Evolutionary conservation across 1,140 invertebrate genomes (phyloP).

Genomic region (Aphelinus atriplicis): DNA sequence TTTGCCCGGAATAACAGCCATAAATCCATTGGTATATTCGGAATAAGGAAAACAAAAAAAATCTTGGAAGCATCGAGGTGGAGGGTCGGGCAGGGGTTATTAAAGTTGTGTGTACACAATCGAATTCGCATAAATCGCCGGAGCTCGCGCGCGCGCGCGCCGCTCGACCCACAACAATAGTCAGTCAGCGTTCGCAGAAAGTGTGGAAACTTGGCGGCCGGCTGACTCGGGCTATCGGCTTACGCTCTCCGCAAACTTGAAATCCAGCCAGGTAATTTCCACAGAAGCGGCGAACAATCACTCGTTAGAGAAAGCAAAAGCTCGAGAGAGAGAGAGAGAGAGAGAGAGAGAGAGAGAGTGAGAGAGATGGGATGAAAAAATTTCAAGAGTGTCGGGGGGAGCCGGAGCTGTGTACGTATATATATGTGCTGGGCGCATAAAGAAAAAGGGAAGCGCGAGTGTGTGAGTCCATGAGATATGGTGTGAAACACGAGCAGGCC

Average conservation of each 20-base stretch:
- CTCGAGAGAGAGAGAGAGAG: slow-evolving; percentile 4
- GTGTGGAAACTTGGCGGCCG: no score
- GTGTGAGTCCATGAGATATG: slow-evolving; percentile 55
- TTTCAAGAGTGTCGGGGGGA: slow-evolving; percentile 11
- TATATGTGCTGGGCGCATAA: slow-evolving; percentile 29
- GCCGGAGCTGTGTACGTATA: neutral
- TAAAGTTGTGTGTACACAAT: no score
- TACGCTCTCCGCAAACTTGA: slow-evolving; percentile 9
- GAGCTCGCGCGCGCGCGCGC: no score
- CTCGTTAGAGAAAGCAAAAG: slow-evolving; percentile 26
- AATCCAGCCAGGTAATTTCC: slow-evolving; percentile 26
- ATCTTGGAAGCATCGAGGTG: no score
- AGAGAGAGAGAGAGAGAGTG: slow-evolving; percentile 15
- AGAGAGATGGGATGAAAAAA: slow-evolving; percentile 14
- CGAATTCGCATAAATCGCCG: no score
- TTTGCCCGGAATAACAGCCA: no score
- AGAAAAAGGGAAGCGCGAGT: slow-evolving; percentile 22
- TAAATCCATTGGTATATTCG: no score
- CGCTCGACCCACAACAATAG: no score
- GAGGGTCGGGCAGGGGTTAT: no score
- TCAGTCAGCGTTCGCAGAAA: no score
- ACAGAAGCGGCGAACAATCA: slow-evolving; percentile 21
- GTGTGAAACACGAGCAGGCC: slow-evolving; percentile 59
- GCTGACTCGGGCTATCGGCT: neutral
- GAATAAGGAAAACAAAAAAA: no score